These are phyloP conservation scores for Phenganax marumi DNA, from an alignment of 92 coral and sea anemone species.

Conservation along the genomic window DNA sequence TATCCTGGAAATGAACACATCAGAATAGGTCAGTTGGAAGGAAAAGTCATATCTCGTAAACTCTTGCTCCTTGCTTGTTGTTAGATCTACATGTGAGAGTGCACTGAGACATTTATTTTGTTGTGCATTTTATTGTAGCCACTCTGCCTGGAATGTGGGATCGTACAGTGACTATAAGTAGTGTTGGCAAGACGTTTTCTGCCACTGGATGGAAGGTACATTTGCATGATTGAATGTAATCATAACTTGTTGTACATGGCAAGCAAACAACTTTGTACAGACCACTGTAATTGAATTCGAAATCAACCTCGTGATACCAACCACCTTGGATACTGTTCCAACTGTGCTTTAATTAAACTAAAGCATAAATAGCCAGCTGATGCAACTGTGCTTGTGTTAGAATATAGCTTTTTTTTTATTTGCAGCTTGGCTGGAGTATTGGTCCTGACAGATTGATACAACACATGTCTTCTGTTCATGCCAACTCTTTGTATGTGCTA, in stretches of 20 bases:
- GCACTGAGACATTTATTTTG: too few relatives aligned
- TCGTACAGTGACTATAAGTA: constrained; percentile 82
- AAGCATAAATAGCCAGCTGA: not conserved
- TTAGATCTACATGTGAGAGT: too few relatives aligned
- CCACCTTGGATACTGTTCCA: not conserved
- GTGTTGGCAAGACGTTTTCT: constrained; percentile 90
- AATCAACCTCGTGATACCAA: not conserved
- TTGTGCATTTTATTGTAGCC: constrained; percentile 48
- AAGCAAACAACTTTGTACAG: too few relatives aligned
- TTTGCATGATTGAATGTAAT: not conserved
- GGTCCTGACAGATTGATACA: constrained; percentile 73
- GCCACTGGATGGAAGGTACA: constrained; percentile 98
- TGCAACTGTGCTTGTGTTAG: not conserved
- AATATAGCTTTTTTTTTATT: not conserved
- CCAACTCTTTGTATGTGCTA: constrained; percentile 67
- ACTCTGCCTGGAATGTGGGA: constrained; percentile 99
- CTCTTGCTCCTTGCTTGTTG: not conserved
- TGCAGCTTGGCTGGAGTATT: constrained; percentile 87
- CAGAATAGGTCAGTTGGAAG: constrained; percentile 67
- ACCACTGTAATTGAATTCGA: not conserved
- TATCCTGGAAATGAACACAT: constrained; percentile 73
- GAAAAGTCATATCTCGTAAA: not conserved
- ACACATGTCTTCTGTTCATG: constrained; percentile 64
- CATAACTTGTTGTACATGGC: too few relatives aligned
- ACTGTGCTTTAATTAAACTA: not conserved